Percentiles rank a stretch among this genome's conserved stretches.
Evolutionary conservation across 1,140 invertebrate species (phyloP).

Genomic region (Megalopta genalis): DNA sequence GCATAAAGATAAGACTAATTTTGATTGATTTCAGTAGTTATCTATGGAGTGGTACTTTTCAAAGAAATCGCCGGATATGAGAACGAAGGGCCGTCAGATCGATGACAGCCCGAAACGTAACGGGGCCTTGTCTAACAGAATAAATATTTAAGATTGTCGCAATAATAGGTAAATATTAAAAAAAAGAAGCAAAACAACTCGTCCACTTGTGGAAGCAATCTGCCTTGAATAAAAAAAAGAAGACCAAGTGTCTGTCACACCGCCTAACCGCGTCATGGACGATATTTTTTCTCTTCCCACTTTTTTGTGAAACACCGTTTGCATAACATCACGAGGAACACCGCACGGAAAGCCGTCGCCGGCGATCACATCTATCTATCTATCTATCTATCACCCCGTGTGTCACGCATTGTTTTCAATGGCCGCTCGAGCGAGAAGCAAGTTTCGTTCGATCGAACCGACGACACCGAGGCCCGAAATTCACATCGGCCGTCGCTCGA

Average conservation of each 20-base stretch:
- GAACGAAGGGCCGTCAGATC: neutral
- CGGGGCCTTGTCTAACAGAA: neutral
- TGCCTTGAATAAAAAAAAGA: slow-evolving; percentile 10
- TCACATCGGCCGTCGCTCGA: neutral
- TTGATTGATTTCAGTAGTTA: neutral
- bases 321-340: neutral
- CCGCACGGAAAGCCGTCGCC: slow-evolving; percentile 17
- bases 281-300: slow-evolving; percentile 7
- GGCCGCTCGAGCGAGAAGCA: slow-evolving; percentile 7
- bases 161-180: neutral
- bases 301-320: too few species aligned
- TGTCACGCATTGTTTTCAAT: neutral
- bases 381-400: too few species aligned
- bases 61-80: neutral
- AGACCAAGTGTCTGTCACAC: neutral
- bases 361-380: slow-evolving; percentile 5
- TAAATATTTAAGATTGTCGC: neutral
- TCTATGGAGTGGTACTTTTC: neutral
- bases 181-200: too few species aligned
- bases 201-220: slow-evolving; percentile 7
- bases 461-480: too few species aligned
- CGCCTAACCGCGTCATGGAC: slow-evolving; percentile 3
- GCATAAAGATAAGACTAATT: neutral
- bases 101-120: neutral
- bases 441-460: neutral